A percentile compares a stretch with the other conserved stretches of the same genome.
Conservation (phyloP, 2,797 vertebrate genomes). For the Falco cherrug region DNA sequence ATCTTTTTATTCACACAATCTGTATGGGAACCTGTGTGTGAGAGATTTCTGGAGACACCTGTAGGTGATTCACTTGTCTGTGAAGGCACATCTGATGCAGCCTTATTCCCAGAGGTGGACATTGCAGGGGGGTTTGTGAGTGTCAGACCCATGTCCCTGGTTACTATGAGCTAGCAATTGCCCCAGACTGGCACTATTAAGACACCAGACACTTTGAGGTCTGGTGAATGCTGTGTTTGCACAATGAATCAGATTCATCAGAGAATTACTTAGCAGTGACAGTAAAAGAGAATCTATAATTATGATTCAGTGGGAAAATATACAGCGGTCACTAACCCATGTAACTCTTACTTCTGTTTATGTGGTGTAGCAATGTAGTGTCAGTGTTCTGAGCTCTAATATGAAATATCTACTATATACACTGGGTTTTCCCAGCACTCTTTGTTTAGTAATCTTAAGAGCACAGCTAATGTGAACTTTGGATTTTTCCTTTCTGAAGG, state of each 20-base stretch:
- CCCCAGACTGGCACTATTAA: neutral
- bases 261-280: neutral
- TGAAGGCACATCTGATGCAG: neutral
- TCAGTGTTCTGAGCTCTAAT: neutral
- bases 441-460: neutral
- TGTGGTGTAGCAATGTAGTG: neutral
- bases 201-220: neutral
- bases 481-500: neutral
- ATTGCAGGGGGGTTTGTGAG: neutral
- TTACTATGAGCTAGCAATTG: neutral
- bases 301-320: constrained; percentile 1
- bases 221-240: neutral
- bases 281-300: neutral
- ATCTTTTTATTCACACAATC: neutral
- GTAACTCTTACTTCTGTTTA: neutral
- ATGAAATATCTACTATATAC: neutral
- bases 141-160: neutral
- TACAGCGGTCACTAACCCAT: neutral
- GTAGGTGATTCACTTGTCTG: neutral
- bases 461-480: neutral
- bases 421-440: neutral
- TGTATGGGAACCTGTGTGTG: neutral
- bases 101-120: neutral
- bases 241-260: neutral
- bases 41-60: neutral